Base-by-base conservation (phyloP, 2,888 invertebrate species). In the Polyommatus iphigenia region DNA sequence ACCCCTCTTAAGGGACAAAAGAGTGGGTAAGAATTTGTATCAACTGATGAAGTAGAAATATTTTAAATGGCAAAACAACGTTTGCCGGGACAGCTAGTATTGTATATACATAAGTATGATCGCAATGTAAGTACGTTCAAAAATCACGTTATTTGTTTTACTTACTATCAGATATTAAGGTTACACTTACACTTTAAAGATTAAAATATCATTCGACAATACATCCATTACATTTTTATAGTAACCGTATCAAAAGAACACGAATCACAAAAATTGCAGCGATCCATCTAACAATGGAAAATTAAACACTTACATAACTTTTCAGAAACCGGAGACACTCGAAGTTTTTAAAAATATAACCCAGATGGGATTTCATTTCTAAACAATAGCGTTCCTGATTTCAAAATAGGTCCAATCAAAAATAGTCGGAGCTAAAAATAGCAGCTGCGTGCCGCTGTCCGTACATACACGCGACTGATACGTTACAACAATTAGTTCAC, bases 351-450 rank as follows among this genome's bases (percentile, higher is more conserved):
- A 79, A 73, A 20, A 89, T 84, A 81, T 85, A 84, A 82, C 85
- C 84, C 88, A 88, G 89, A 83, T 87, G 86, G 81, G 85, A 85
- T 83, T 86, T 86, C 88, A 89, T 89, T 81, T 84, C 79, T 80
- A 80, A 81, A 81, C 80, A 82, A 83, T 85, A 85, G 86, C 88
- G 88, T 87, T 90, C 89, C 88, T 89, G 89, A 88, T 89, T 87
- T 85, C 84, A 84, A 86, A 84, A 86, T 87, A 85, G 87, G 86
- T 88, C 88, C 86, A 85, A 85, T 88, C 89, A 87, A 83, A 91
- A 92, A 91, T 91, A 92, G 89, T 88, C 87, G 85, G 86, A 86
- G 88, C 88, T 86, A 88, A 90, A 91, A 92, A 90, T 90, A 90
- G 87, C 87, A 83, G 85, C 83, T 87, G 85, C 85, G 85, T 85